These are phyloP conservation scores for Temnothorax curvispinosus DNA, from an alignment of 1,140 invertebrate species.

Conservation along the genomic window DNA sequence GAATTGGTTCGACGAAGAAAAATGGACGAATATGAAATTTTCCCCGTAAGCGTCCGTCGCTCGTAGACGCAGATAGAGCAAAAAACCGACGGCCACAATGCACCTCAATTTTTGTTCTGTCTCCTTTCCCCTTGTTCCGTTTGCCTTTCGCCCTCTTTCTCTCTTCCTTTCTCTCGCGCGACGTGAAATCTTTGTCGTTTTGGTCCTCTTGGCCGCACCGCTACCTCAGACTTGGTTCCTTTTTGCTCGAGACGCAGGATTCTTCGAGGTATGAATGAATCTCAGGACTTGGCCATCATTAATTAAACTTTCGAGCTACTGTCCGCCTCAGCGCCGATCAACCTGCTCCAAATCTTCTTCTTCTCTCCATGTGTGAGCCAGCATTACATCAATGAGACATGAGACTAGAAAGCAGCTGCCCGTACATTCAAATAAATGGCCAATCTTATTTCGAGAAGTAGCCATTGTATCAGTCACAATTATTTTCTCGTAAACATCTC, in stretches of 20 bases:
- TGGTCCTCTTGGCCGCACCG: slow-evolving; percentile 26
- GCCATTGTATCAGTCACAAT: neutral
- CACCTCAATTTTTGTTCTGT: slow-evolving; percentile 77
- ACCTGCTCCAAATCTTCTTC: slow-evolving; percentile 13
- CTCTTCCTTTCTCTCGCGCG: slow-evolving; percentile 34
- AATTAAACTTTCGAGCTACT: slow-evolving; percentile 76
- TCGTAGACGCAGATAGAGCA: slow-evolving; percentile 54
- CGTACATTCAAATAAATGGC: neutral
- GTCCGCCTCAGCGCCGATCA: slow-evolving; percentile 67
- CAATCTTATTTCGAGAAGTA: slow-evolving; percentile 2
- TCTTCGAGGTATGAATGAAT: slow-evolving; percentile 75
- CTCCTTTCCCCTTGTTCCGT: slow-evolving; percentile 46
- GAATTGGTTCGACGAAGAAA: slow-evolving; percentile 73
- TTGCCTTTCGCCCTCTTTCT: slow-evolving; percentile 50
- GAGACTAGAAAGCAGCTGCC: slow-evolving; percentile 19
- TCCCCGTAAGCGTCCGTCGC: slow-evolving; percentile 71
- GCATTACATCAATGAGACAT: neutral
- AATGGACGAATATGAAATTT: slow-evolving; percentile 76
- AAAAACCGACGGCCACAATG: slow-evolving; percentile 73
- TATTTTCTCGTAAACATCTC: neutral
- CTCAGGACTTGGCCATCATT: slow-evolving; percentile 69
- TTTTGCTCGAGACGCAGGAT: slow-evolving; percentile 64
- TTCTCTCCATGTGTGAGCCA: neutral
- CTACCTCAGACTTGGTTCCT: slow-evolving; percentile 61
- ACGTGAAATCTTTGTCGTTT: slow-evolving; percentile 59